Percentiles rank a stretch among this genome's conserved stretches.
phyloP scores from a whole-genome alignment of 2,797 vertebrate genomes.

The Sebastes trivittatus region DNA sequence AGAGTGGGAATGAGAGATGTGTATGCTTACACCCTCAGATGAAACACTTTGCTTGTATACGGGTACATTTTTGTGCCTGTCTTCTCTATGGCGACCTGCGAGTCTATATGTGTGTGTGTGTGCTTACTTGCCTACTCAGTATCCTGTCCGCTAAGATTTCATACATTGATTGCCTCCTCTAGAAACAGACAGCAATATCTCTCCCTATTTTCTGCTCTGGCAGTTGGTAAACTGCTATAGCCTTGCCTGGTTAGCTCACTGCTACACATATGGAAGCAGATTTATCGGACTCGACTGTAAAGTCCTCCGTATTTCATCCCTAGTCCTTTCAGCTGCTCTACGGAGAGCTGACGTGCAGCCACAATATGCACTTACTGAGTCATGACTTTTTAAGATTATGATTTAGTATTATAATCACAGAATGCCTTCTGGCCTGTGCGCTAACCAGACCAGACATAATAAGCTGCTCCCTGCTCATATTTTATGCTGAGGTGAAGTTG shows the following conservation, averaged over 20 bases:
- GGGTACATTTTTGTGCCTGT: slow-evolving; percentile 22
- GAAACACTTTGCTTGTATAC: slow-evolving; percentile 42
- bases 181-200: slow-evolving; percentile 55
- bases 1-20: slow-evolving; percentile 74
- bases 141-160: slow-evolving; percentile 60
- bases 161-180: slow-evolving; percentile 61
- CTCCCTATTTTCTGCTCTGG: slow-evolving; percentile 56
- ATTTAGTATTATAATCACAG: slow-evolving; percentile 63
- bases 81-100: slow-evolving; percentile 37
- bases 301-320: slow-evolving; percentile 41
- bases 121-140: slow-evolving; percentile 47
- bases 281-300: slow-evolving; percentile 29
- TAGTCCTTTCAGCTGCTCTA: not conserved
- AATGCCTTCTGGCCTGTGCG: slow-evolving; percentile 45
- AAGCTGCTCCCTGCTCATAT: slow-evolving; percentile 48
- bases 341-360: slow-evolving; percentile 11
- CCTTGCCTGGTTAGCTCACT: slow-evolving; percentile 32
- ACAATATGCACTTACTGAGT: slow-evolving; percentile 38
- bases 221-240: slow-evolving; percentile 40
- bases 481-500: slow-evolving; percentile 40
- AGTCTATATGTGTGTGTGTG: not conserved
- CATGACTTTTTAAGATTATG: slow-evolving; percentile 43
- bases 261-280: slow-evolving; percentile 32
- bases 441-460: slow-evolving; percentile 50
- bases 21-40: slow-evolving; percentile 66